Conservation (phyloP, 1,140 invertebrate genomes). For the Macrocentrus cingulum region DNA sequence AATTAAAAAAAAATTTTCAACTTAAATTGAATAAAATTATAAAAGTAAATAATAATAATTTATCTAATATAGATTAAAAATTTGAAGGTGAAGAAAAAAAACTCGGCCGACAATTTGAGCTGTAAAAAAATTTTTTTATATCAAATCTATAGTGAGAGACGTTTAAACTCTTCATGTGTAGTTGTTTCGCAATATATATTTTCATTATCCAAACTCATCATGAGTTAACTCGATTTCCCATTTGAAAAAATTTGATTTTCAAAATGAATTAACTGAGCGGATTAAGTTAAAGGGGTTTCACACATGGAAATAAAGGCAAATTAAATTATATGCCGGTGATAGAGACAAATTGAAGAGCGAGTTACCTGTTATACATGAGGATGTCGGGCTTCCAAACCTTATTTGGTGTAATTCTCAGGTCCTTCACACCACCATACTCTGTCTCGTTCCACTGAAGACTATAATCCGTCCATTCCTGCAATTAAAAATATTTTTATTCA, state of each 20-base stretch:
- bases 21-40: no score
- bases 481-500: conserved; percentile 26
- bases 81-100: no score
- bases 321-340: background rate
- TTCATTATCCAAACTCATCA: no score
- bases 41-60: no score
- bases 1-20: no score
- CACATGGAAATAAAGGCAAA: no score
- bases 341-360: conserved; percentile 23
- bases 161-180: conserved; percentile 18
- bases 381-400: conserved; percentile 98
- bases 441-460: conserved; percentile 94
- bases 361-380: conserved; percentile 98
- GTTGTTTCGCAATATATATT: conserved; percentile 23
- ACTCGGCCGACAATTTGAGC: no score
- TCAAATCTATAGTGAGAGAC: no score
- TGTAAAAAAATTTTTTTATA: no score
- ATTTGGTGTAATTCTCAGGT: conserved; percentile 90
- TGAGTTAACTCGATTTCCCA: conserved; percentile 27
- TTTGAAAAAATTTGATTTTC: conserved; percentile 13
- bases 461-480: conserved; percentile 95
- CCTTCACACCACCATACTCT: conserved; percentile 91
- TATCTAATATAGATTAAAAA: no score
- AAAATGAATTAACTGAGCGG: no score
- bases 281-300: no score